phyloP scores from a whole-genome alignment of 1,140 invertebrate species.

The Centruroides sculpturatus region DNA sequence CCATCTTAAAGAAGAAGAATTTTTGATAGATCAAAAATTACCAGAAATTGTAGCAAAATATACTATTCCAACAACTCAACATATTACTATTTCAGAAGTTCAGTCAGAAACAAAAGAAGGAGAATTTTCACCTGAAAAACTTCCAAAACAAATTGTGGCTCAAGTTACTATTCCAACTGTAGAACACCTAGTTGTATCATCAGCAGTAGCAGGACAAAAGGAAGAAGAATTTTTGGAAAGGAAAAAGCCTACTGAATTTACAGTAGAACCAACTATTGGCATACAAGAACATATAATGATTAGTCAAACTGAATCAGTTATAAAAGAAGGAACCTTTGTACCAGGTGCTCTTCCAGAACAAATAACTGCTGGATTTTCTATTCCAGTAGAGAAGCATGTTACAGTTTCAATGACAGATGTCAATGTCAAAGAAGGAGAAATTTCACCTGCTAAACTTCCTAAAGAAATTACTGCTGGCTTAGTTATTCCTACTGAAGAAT shows the following conservation, averaged over 20 bases:
- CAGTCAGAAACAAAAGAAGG: slow-evolving; percentile 4
- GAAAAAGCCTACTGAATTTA: not conserved
- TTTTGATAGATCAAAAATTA: slow-evolving; percentile 4
- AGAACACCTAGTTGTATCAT: slow-evolving; percentile 3
- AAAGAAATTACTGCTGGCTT: not conserved
- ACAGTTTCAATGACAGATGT: slow-evolving; percentile 8
- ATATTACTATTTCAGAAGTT: slow-evolving; percentile 6
- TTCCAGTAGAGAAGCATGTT: slow-evolving; percentile 13
- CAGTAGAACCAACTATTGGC: not conserved
- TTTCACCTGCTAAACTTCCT: slow-evolving; percentile 2
- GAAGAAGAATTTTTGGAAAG: slow-evolving; percentile 1
- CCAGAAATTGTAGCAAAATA: slow-evolving; percentile 5
- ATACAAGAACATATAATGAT: slow-evolving; percentile 6
- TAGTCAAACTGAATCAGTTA: slow-evolving; percentile 6
- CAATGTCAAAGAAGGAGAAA: slow-evolving; percentile 10
- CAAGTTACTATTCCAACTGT: not conserved
- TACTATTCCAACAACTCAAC: slow-evolving; percentile 7
- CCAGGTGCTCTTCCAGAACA: slow-evolving; percentile 4
- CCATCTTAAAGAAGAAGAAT: slow-evolving; percentile 3
- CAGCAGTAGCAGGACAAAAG: not conserved
- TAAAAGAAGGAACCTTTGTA: slow-evolving; percentile 10
- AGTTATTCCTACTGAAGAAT: slow-evolving; percentile 11
- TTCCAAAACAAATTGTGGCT: slow-evolving; percentile 1
- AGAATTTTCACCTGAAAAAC: slow-evolving; percentile 2
- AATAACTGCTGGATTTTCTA: not conserved